Evolutionary conservation across 2,113 vertebrate species (phyloP).

Genomic region (Trinectes maculatus): DNA sequence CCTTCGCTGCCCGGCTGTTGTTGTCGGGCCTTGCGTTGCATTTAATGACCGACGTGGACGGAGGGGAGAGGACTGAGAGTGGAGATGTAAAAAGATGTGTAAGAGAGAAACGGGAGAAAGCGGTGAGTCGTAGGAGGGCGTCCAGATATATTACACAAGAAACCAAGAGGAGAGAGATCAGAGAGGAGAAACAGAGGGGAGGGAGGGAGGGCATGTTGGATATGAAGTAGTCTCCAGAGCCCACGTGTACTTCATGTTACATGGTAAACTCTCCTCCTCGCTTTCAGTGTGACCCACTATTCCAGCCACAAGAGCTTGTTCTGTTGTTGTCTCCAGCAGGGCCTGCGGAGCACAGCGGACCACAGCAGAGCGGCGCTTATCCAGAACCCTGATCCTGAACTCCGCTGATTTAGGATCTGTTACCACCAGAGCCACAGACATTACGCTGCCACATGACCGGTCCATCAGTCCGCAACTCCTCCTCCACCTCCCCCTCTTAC

Average conservation of each 20-base stretch:
- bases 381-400: slow-evolving; percentile 54
- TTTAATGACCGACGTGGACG: slow-evolving; percentile 21
- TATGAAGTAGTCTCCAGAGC: slow-evolving; percentile 18
- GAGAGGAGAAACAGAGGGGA: slow-evolving; percentile 12
- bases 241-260: slow-evolving; percentile 22
- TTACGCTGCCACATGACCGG: slow-evolving; percentile 43
- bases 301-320: slow-evolving; percentile 18
- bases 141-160: slow-evolving; percentile 46
- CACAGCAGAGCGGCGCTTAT: slow-evolving; percentile 42
- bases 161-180: slow-evolving; percentile 27
- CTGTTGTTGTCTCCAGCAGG: slow-evolving; percentile 65
- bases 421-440: slow-evolving; percentile 49
- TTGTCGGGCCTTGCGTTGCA: not conserved
- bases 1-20: not conserved
- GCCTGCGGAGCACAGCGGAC: slow-evolving; percentile 75
- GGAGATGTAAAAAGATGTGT: not conserved
- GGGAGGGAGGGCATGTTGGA: slow-evolving; percentile 4
- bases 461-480: slow-evolving; percentile 26
- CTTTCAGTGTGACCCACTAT: slow-evolving; percentile 19
- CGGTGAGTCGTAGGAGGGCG: not conserved
- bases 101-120: not conserved
- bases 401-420: slow-evolving; percentile 41
- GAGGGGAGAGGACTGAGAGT: slow-evolving; percentile 7
- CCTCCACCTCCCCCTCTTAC: slow-evolving; percentile 9
- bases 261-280: not conserved